A percentile compares a stretch with the other conserved stretches of the same genome.
Conservation (phyloP, 2,797 vertebrate genomes). For the Anniella stebbinsi region DNA sequence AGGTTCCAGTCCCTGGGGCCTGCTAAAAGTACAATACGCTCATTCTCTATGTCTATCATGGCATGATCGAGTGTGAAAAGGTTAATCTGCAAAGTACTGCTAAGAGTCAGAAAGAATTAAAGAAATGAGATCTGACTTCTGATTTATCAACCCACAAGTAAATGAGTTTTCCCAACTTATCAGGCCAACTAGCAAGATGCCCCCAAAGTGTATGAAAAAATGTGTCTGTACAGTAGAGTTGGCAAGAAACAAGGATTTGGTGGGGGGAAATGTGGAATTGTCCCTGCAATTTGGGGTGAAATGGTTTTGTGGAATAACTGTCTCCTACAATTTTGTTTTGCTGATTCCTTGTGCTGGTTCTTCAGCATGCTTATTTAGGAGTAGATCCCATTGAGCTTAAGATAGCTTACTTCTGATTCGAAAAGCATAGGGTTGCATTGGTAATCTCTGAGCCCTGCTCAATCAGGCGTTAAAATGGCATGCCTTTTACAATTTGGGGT, state of each 20-base stretch:
- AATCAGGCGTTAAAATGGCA: no score
- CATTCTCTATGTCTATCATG: background rate
- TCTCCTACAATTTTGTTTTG: background rate
- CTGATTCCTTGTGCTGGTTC: background rate
- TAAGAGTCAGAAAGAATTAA: constrained; percentile 47
- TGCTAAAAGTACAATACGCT: background rate
- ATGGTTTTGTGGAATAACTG: background rate
- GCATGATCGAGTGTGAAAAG: constrained; percentile 22
- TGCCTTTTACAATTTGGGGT: no score
- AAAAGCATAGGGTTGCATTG: background rate
- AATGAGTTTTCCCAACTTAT: background rate
- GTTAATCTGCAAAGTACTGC: constrained; percentile 28
- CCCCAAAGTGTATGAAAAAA: background rate
- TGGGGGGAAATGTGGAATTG: background rate
- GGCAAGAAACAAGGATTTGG: no score
- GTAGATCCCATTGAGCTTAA: background rate
- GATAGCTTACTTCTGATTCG: background rate
- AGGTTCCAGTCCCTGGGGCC: constrained; percentile 41
- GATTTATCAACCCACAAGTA: constrained; percentile 18
- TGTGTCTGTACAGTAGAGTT: background rate
- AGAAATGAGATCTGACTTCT: constrained; percentile 18
- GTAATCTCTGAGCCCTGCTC: background rate
- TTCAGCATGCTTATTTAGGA: background rate
- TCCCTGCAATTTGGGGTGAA: background rate
- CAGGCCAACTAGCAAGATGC: background rate